phyloP scores from a whole-genome alignment of 2,797 vertebrate species.

The Pristis pectinata region DNA sequence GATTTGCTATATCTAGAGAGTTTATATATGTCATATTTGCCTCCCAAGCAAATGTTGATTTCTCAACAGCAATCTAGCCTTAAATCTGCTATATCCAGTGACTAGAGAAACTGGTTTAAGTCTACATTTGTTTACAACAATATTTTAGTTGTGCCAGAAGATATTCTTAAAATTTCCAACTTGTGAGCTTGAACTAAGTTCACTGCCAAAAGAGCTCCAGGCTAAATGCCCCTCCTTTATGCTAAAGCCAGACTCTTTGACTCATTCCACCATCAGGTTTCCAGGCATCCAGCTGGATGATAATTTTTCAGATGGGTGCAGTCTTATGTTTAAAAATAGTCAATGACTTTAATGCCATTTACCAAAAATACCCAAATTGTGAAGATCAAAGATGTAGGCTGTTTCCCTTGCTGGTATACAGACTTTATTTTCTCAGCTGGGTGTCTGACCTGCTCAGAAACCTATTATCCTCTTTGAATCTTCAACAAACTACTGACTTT shows the following conservation, averaged over 20 bases:
- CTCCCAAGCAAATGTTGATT: not conserved
- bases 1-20: not conserved
- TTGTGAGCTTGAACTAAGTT: not conserved
- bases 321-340: conserved; percentile 4
- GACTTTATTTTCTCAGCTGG: not conserved
- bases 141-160: not conserved
- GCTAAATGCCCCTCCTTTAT: not conserved
- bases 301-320: not conserved
- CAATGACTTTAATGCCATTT: not conserved
- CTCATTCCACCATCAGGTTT: conserved; percentile 9
- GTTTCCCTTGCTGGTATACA: not conserved
- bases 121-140: not conserved
- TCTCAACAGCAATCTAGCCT: not conserved
- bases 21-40: not conserved
- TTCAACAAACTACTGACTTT: not conserved
- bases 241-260: conserved; percentile 23
- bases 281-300: conserved; percentile 21
- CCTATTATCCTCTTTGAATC: not conserved
- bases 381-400: not conserved
- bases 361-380: not conserved
- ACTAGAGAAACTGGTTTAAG: not conserved
- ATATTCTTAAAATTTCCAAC: not conserved
- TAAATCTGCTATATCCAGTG: not conserved
- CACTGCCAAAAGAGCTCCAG: not conserved
- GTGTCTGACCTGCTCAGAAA: not conserved